A percentile compares a stretch with the other conserved stretches of the same genome.
Conservation (phyloP, 2,113 vertebrate genomes). For the Ciconia maguari region DNA sequence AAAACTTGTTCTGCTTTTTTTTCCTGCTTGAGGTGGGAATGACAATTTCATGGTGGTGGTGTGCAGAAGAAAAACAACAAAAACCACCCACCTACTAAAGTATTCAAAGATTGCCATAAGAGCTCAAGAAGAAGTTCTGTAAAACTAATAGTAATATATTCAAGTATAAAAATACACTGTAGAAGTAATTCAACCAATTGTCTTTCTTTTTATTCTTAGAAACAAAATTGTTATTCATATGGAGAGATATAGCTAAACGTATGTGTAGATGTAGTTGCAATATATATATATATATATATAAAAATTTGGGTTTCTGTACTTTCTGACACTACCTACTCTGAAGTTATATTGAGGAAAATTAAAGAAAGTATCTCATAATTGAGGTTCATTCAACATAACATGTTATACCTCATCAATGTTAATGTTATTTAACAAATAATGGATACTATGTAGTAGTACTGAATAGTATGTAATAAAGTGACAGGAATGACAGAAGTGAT, state of each 20-base stretch:
- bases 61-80: background rate
- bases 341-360: conserved; percentile 49
- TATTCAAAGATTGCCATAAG: background rate
- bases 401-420: conserved; percentile 21
- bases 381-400: conserved; percentile 8
- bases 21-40: conserved; percentile 26
- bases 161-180: conserved; percentile 21
- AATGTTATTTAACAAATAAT: conserved; percentile 48
- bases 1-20: conserved; percentile 48
- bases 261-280: background rate
- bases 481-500: conserved; percentile 13
- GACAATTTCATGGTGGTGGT: conserved; percentile 2
- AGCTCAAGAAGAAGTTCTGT: conserved; percentile 41
- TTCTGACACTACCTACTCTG: conserved; percentile 29
- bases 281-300: background rate
- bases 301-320: background rate
- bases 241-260: background rate
- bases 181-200: conserved; percentile 56
- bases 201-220: conserved; percentile 67
- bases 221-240: conserved; percentile 22
- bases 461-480: background rate
- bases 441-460: background rate
- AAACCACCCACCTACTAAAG: background rate
- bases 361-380: conserved; percentile 51
- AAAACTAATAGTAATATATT: conserved; percentile 41